Evolutionary conservation across 2,888 invertebrate species (phyloP).

Genomic region (Cosmopolites sordidus): DNA sequence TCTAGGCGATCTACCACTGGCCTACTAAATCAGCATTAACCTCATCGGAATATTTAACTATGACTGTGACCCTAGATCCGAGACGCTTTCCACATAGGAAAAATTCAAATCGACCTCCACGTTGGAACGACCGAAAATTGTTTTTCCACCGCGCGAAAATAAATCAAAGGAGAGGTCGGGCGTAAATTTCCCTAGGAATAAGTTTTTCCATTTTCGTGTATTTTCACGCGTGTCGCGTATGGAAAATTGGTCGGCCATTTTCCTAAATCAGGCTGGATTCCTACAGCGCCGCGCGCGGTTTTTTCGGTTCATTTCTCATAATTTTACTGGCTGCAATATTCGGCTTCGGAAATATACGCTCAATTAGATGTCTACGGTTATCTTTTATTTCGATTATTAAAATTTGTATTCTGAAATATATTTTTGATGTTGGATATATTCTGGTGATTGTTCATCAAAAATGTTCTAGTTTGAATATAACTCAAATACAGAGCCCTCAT

Average conservation of each 20-base stretch:
- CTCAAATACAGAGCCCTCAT: too few relatives aligned
- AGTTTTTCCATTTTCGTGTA: conserved; percentile 1
- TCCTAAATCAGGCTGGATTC: not conserved
- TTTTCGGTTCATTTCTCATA: not conserved
- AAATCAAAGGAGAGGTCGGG: not conserved
- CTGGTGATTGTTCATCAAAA: too few relatives aligned
- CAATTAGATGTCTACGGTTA: too few relatives aligned
- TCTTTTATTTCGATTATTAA: too few relatives aligned
- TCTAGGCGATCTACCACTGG: too few relatives aligned
- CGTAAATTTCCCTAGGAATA: not conserved
- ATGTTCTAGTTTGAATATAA: too few relatives aligned
- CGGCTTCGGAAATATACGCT: too few relatives aligned
- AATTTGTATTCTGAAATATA: too few relatives aligned
- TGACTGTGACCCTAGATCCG: too few relatives aligned
- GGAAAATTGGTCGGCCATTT: not conserved
- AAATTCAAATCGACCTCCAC: not conserved
- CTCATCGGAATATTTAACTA: too few relatives aligned
- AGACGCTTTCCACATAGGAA: not conserved
- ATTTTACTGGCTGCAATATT: not conserved
- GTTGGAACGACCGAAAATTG: not conserved
- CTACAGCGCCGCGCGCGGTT: not conserved
- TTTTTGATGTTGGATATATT: too few relatives aligned
- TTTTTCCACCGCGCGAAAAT: not conserved
- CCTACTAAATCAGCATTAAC: too few relatives aligned
- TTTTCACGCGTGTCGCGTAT: not conserved